phyloP scores from a whole-genome alignment of 2,797 vertebrate species.

The Peromyscus nudipes region DNA sequence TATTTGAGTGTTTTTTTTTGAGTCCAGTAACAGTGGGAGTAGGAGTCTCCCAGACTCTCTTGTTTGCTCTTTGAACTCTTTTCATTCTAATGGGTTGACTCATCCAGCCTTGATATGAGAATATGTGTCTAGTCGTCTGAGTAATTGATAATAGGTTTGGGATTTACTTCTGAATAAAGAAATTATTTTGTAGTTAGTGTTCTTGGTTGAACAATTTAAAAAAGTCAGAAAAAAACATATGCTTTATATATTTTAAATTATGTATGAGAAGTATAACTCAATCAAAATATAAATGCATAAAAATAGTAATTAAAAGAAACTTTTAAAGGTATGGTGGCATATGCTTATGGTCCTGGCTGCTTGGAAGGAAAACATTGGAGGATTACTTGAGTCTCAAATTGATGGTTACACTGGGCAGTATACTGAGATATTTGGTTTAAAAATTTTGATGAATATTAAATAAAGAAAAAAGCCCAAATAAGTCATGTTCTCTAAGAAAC shows the following conservation, averaged over 20 bases:
- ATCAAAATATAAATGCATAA: neutral
- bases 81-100: neutral
- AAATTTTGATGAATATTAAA: neutral
- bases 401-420: rapidly evolving
- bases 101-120: neutral
- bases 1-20: neutral
- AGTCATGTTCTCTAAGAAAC: neutral
- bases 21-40: neutral
- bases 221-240: neutral
- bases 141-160: neutral
- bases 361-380: too few relatives aligned
- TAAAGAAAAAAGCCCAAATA: neutral
- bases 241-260: neutral
- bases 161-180: neutral
- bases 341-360: rapidly evolving
- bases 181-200: neutral
- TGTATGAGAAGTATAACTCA: neutral
- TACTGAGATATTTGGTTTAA: neutral
- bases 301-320: neutral
- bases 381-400: neutral
- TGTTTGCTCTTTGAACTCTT: neutral
- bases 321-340: neutral
- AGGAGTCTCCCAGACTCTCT: neutral
- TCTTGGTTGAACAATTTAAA: neutral
- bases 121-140: neutral